Evolutionary conservation across 53 echinoderm and acorn worm genomes (phyloP), one percentile per base, ranked within the genome.

Genomic region (Actinopyga echinites): DNA sequence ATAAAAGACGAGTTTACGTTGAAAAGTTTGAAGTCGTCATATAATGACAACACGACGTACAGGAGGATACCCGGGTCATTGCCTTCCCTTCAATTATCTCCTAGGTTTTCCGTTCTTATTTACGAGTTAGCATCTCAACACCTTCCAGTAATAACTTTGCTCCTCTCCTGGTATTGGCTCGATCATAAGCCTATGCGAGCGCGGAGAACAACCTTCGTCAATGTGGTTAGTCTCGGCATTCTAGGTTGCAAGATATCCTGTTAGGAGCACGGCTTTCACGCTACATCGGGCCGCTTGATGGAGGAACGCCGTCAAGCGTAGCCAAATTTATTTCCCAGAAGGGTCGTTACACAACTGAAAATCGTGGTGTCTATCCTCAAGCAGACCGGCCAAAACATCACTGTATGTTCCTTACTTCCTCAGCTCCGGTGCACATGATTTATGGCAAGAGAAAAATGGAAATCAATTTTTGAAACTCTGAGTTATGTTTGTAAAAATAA

Each of bases 261-360:
- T 71, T 71, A 42, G 71, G 71, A 71, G 71, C 71, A 71, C 71
- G 71, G 71, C 71, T 71, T 71, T 71, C 71, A 71, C 71, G 71
- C 71, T 71, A 71, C 71, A 71, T 24, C 71, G 71, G 43, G 40
- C 44, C 42, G 40, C 71, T 71, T 71, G 71, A 71, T 71, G 71
- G 71, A 71, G 44, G 71, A 71, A 44, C 44, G 71, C 71, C 44
- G 71, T 40, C 42, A 71, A 36, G 71, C 71, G 43, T 71, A 44
- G 71, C 71, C 71, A 71, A 71, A 71, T 71, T 71, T 71, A 71
- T 71, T 71, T 71, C 71, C 71, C 71, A 71, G 71, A 71, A 71
- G 71, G 71, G 71, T 71, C 71, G 71, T 71, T 71, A 71, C 71
- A 44, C 9, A 44, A 71, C n/a, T 26, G 71, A 35, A 71, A 71